phyloP scores from a whole-genome alignment of 1,140 invertebrate species.

The Drosophila navojoa region DNA sequence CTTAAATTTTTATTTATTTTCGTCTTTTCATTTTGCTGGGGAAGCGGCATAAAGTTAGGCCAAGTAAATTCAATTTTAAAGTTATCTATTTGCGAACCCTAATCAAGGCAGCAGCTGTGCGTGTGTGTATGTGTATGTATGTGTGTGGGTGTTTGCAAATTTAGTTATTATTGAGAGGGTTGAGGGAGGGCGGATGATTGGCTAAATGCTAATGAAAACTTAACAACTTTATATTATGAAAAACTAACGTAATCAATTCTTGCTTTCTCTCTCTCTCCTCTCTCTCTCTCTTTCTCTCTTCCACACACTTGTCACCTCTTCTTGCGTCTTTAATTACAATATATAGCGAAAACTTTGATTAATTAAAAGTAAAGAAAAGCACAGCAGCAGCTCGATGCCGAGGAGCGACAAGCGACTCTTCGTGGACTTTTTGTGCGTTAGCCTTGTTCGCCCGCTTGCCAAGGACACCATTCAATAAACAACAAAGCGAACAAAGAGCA shows the following conservation, averaged over 20 bases:
- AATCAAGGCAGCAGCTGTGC: conserved; percentile 1
- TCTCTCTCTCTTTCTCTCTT: conserved; percentile 1
- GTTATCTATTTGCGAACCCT: background rate
- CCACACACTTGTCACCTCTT: background rate
- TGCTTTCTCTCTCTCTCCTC: conserved; percentile 32
- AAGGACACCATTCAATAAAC: background rate
- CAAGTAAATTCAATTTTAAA: background rate
- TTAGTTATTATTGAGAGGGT: background rate
- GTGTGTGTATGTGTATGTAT: conserved; percentile 6
- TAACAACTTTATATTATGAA: conserved; percentile 46
- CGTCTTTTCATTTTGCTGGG: background rate
- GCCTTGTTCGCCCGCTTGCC: conserved; percentile 2
- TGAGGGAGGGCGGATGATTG: background rate
- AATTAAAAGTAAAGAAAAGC: conserved; percentile 63
- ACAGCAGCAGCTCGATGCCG: conserved; percentile 20
- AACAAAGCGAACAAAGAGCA: conserved; percentile 5
- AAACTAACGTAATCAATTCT: conserved; percentile 76
- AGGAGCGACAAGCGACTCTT: conserved; percentile 17
- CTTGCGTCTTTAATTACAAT: conserved; percentile 51
- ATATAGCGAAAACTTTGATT: conserved; percentile 70
- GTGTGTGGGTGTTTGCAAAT: background rate
- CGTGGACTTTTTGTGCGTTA: conserved; percentile 19
- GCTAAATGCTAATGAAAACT: conserved; percentile 16
- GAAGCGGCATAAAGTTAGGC: background rate
- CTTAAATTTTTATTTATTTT: background rate